Evolutionary conservation across 1,140 invertebrate genomes (phyloP).

Genomic region (Leptinotarsa texana): DNA sequence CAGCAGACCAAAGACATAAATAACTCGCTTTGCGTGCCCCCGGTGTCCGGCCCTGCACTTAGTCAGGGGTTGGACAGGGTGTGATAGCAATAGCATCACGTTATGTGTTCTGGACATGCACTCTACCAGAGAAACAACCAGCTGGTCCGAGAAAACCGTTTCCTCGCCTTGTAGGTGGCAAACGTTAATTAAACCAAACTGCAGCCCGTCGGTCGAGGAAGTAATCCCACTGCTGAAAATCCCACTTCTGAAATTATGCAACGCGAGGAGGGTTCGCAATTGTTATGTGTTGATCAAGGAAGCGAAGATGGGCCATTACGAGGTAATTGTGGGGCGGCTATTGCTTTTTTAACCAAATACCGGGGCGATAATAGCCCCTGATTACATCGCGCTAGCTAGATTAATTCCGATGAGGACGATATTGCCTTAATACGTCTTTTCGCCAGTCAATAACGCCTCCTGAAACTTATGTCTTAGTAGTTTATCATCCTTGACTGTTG

Average conservation of each 20-base stretch:
- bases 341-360: slow-evolving; percentile 57
- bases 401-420: slow-evolving; percentile 47
- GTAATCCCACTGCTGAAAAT: slow-evolving; percentile 23
- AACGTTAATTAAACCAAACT: slow-evolving; percentile 41
- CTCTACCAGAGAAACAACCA: slow-evolving; percentile 36
- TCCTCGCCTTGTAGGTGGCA: slow-evolving; percentile 40
- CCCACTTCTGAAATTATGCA: slow-evolving; percentile 36
- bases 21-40: slow-evolving; percentile 35
- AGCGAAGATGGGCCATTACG: slow-evolving; percentile 49
- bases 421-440: slow-evolving; percentile 23
- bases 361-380: slow-evolving; percentile 52
- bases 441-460: neutral
- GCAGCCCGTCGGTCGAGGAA: neutral
- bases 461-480: no score
- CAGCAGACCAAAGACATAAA: slow-evolving; percentile 36
- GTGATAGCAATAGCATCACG: slow-evolving; percentile 38
- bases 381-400: slow-evolving; percentile 52
- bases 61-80: slow-evolving; percentile 46
- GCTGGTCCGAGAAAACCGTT: slow-evolving; percentile 38
- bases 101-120: slow-evolving; percentile 46
- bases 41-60: slow-evolving; percentile 43
- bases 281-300: slow-evolving; percentile 55
- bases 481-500: no score
- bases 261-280: slow-evolving; percentile 44
- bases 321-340: slow-evolving; percentile 54